phyloP scores from a whole-genome alignment of 2,888 invertebrate genomes.

The Mechanitis messenoides region DNA sequence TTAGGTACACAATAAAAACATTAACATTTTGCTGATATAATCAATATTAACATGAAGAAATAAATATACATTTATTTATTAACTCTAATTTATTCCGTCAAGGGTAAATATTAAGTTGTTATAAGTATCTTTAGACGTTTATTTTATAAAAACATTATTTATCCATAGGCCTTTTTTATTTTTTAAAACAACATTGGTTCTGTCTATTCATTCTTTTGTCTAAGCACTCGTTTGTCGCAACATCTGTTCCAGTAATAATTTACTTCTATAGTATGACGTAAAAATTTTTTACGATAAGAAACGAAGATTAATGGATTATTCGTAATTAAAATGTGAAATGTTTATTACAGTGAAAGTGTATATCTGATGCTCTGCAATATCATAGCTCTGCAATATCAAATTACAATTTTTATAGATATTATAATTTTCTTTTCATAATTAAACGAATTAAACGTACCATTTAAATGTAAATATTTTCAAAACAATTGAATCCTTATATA shows the following conservation, averaged over 20 bases:
- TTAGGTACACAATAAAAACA: too few relatives aligned
- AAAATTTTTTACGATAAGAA: slow-evolving; percentile 33
- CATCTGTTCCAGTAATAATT: slow-evolving; percentile 63
- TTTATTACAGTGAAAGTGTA: slow-evolving; percentile 20
- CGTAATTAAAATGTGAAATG: slow-evolving; percentile 22
- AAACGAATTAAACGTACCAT: not conserved
- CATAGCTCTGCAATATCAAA: not conserved
- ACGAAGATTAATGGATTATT: slow-evolving; percentile 37
- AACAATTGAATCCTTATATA: slow-evolving; percentile 13
- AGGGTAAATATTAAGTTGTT: too few relatives aligned
- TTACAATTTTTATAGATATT: not conserved
- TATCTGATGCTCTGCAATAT: not conserved
- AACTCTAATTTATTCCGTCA: too few relatives aligned
- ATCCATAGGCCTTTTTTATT: too few relatives aligned
- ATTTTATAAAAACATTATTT: slow-evolving; percentile 12
- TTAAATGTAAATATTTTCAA: slow-evolving; percentile 9
- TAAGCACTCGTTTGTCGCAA: slow-evolving; percentile 36
- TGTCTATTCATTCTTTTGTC: slow-evolving; percentile 6
- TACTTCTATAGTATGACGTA: slow-evolving; percentile 33
- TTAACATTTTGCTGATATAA: too few relatives aligned
- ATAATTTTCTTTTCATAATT: not conserved
- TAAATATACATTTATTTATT: too few relatives aligned
- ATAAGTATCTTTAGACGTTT: slow-evolving; percentile 10
- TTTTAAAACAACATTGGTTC: not conserved
- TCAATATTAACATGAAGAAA: too few relatives aligned